Evolutionary conservation across 2,797 vertebrate species (phyloP).

Genomic region (Bradypodion ventrale): DNA sequence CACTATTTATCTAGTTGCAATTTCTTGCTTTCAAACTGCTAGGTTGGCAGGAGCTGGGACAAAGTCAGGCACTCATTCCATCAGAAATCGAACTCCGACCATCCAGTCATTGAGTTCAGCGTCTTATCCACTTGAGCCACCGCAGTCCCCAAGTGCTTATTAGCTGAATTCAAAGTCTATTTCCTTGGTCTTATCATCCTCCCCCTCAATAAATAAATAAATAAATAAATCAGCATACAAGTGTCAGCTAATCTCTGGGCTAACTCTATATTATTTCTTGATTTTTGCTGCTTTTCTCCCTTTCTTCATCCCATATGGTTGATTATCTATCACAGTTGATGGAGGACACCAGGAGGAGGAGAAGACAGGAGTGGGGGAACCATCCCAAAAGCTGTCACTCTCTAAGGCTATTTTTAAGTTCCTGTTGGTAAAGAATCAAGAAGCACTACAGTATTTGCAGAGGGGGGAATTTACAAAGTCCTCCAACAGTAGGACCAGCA

Average conservation of each 20-base stretch:
- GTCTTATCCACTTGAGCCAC: too few relatives aligned
- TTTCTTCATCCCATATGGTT: background rate
- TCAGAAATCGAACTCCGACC: too few relatives aligned
- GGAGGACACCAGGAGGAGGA: background rate
- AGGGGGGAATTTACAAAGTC: background rate
- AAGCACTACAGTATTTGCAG: background rate
- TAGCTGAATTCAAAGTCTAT: too few relatives aligned
- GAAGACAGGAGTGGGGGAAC: background rate
- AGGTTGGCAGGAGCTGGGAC: too few relatives aligned
- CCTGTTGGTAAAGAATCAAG: background rate
- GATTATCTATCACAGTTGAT: background rate
- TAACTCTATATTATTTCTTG: background rate
- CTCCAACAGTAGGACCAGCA: background rate
- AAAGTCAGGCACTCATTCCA: too few relatives aligned
- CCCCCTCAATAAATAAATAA: too few relatives aligned
- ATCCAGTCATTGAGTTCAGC: too few relatives aligned
- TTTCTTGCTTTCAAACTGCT: too few relatives aligned
- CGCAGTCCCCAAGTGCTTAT: too few relatives aligned
- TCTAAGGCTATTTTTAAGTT: conserved; percentile 11
- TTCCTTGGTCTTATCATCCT: too few relatives aligned
- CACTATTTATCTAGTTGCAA: too few relatives aligned
- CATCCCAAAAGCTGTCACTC: background rate
- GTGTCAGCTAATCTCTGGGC: background rate
- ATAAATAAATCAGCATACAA: background rate
- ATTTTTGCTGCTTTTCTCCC: background rate